Percentiles rank a stretch among this genome's conserved stretches.
Evolutionary conservation across 2,797 vertebrate genomes (phyloP).

Genomic region (Thunnus albacares): DNA sequence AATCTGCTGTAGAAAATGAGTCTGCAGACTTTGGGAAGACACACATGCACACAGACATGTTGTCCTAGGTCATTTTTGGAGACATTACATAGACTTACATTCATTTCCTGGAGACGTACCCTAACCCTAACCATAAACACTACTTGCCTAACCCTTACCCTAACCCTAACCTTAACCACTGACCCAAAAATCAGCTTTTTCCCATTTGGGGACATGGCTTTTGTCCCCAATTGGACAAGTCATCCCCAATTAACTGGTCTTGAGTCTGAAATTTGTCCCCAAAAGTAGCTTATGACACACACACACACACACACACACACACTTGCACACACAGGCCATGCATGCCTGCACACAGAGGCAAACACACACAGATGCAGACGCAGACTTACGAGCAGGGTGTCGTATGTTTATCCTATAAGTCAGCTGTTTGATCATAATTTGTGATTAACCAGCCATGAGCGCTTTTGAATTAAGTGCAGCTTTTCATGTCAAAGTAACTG

Average conservation of each 20-base stretch:
- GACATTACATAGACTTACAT: too few species aligned
- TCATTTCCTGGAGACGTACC: too few species aligned
- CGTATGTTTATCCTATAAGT: conserved; percentile 76
- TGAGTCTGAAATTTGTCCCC: too few species aligned
- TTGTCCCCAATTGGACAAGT: too few species aligned
- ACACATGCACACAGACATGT: not conserved
- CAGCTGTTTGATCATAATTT: conserved; percentile 79
- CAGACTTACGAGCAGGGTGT: conserved; percentile 61
- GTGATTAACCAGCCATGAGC: conserved; percentile 78
- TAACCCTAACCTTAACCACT: too few species aligned
- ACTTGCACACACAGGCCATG: conserved; percentile 8
- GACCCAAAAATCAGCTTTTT: too few species aligned
- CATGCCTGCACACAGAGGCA: conserved; percentile 41
- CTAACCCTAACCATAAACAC: too few species aligned
- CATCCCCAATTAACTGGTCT: too few species aligned
- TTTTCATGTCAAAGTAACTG: conserved; percentile 69
- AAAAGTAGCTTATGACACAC: too few species aligned
- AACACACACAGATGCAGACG: conserved; percentile 33
- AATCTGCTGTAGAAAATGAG: conserved; percentile 75
- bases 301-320: conserved; percentile 9
- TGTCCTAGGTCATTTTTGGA: too few species aligned
- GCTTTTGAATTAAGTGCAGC: conserved; percentile 69
- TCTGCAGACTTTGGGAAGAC: conserved; percentile 11
- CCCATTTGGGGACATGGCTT: too few species aligned
- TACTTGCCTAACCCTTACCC: too few species aligned